phyloP scores from a whole-genome alignment of 2,113 vertebrate genomes.

The Colinus virginianus region DNA sequence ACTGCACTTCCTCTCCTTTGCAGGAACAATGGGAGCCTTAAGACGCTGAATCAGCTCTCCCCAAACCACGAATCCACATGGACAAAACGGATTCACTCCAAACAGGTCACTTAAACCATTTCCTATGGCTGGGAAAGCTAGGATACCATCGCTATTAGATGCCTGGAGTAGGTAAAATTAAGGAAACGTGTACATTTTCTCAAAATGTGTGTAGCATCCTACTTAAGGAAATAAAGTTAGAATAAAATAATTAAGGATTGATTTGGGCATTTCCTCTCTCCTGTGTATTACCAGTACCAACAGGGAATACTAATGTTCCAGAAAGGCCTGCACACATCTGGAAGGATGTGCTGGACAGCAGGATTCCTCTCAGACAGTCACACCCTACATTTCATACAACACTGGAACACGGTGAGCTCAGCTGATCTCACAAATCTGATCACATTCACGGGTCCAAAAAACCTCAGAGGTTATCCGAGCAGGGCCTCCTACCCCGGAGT shows the following conservation, averaged over 20 bases:
- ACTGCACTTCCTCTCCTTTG: constrained; percentile 12
- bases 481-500: background rate
- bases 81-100: accelerated
- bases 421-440: background rate
- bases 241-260: background rate
- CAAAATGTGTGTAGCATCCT: background rate
- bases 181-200: background rate
- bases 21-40: constrained; percentile 18
- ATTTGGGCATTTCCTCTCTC: background rate
- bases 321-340: background rate
- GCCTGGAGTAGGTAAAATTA: background rate
- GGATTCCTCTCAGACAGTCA: background rate
- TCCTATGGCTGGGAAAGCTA: background rate
- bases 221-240: background rate
- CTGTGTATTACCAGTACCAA: background rate
- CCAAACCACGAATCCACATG: accelerated
- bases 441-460: background rate
- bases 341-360: background rate
- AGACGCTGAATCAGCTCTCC: background rate
- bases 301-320: background rate
- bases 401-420: background rate
- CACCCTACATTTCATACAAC: background rate
- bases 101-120: background rate
- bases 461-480: background rate
- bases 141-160: accelerated